A percentile compares a stretch with the other conserved stretches of the same genome.
Evolutionary conservation across 2,797 vertebrate species (phyloP).

Genomic region (Pteropus rufus): DNA sequence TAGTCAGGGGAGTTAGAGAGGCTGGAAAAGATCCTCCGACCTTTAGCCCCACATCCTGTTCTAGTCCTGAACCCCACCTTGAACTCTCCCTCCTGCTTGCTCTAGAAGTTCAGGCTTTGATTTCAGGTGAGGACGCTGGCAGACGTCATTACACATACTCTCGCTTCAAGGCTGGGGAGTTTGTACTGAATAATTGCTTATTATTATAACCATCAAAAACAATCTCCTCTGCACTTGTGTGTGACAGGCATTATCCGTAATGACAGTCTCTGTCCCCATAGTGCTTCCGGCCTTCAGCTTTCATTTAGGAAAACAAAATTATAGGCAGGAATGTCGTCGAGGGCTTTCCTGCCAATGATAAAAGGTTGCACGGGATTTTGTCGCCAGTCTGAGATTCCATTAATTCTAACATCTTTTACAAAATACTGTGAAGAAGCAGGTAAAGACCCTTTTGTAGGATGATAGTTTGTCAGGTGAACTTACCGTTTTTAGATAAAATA

Average conservation of each 20-base stretch:
- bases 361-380: not conserved
- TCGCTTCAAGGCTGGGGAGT: not conserved
- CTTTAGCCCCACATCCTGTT: not conserved
- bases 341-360: not conserved
- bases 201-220: not conserved
- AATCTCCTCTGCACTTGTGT: not conserved
- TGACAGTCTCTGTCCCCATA: not conserved
- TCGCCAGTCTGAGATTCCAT: not conserved
- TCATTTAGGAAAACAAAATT: not conserved
- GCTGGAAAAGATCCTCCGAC: not conserved
- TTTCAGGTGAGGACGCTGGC: not conserved
- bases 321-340: not conserved
- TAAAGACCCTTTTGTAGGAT: not conserved
- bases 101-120: not conserved
- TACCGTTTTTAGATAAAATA: conserved; percentile 7
- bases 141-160: too few relatives aligned
- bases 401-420: not conserved
- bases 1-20: not conserved
- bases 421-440: not conserved
- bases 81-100: not conserved
- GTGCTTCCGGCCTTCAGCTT: not conserved
- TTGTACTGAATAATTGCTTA: not conserved
- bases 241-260: not conserved
- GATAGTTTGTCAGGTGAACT: not conserved
- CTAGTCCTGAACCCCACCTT: not conserved